Evolutionary conservation across 2,888 invertebrate genomes (phyloP), one percentile per base, ranked within the genome.

Genomic region (Fissipunctia ypsillon): DNA sequence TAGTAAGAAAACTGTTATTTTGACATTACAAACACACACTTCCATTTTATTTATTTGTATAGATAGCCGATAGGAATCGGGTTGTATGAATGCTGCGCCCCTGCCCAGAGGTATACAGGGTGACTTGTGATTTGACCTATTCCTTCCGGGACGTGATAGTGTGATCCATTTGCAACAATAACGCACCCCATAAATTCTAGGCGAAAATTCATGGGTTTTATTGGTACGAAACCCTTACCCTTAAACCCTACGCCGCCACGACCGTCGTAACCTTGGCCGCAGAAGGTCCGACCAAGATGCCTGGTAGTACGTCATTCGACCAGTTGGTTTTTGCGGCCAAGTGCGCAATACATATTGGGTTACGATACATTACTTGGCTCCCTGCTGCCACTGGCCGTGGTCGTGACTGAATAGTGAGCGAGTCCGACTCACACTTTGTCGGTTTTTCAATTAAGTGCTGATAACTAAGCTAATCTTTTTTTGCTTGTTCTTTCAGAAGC

Each of bases 401-500:
- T 60, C 35, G 16, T 38, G 59, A 35, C 19, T 12, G 61, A 12
- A 43, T 22, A 28, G 2, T 67, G 41, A 19, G 28, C 22, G 9
- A 38, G 28, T 22, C 22, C 38, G 60, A 28, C 38, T 66, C 38
- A 0, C 10, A 63, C 22, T 41, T 28, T 12, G 12, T 19, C 41
- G 0, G n/a, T n/a, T 66, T 63, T 67, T 63, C 7, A 63, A 43
- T 28, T 22, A 43, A 48, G 48, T 38, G 22, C 19, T 61, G 22
- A 12, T 12, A 22, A 38, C 28, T 54, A 43, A 35, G 1, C 31
- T 50, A 52, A 43, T 28, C 1, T 35, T 19, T 54, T 54, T 48
- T 65, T 48, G 25, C n/a, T 76, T 61, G 3, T 70, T 84, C 66
- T 95, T 95, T 75, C 93, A 96, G 95, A 80, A 92, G 84, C 88